These are phyloP conservation scores for Tortricodes alternella DNA, from an alignment of 2,888 invertebrate genomes.

Conservation along the genomic window DNA sequence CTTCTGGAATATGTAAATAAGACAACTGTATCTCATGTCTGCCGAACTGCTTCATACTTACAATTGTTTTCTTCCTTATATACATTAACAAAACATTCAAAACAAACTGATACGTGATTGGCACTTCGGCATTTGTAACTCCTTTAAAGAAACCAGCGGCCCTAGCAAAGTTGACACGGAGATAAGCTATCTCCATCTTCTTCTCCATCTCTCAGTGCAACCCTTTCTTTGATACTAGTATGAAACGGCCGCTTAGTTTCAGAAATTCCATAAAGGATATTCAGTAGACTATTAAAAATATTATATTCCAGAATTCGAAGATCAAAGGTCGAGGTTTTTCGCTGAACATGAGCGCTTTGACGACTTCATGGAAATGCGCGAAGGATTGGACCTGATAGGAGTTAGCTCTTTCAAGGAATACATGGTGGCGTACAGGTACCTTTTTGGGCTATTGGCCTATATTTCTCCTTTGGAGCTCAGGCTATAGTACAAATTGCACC, in stretches of 20 bases:
- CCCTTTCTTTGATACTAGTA: too few relatives aligned
- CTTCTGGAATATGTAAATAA: too few relatives aligned
- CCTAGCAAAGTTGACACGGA: too few relatives aligned
- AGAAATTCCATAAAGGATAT: constrained; percentile 4
- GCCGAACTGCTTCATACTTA: too few relatives aligned
- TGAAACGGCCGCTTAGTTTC: constrained; percentile 4
- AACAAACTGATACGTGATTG: background rate
- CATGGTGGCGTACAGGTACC: constrained; percentile 79
- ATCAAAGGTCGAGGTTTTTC: constrained; percentile 89
- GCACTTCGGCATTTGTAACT: background rate
- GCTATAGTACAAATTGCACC: background rate
- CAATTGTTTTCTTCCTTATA: constrained; percentile 6
- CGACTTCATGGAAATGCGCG: constrained; percentile 93
- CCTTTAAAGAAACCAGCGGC: constrained; percentile 17
- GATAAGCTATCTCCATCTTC: too few relatives aligned
- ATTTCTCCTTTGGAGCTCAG: too few relatives aligned
- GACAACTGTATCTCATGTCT: too few relatives aligned
- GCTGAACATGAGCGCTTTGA: constrained; percentile 91
- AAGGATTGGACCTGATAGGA: constrained; percentile 89
- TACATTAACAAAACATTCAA: constrained; percentile 5
- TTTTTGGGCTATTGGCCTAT: background rate
- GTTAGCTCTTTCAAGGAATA: constrained; percentile 82
- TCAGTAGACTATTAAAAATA: constrained; percentile 9
- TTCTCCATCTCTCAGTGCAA: too few relatives aligned
- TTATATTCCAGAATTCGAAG: constrained; percentile 87